phyloP scores from a whole-genome alignment of 2,888 invertebrate genomes.

The Drosophila nigricruria region DNA sequence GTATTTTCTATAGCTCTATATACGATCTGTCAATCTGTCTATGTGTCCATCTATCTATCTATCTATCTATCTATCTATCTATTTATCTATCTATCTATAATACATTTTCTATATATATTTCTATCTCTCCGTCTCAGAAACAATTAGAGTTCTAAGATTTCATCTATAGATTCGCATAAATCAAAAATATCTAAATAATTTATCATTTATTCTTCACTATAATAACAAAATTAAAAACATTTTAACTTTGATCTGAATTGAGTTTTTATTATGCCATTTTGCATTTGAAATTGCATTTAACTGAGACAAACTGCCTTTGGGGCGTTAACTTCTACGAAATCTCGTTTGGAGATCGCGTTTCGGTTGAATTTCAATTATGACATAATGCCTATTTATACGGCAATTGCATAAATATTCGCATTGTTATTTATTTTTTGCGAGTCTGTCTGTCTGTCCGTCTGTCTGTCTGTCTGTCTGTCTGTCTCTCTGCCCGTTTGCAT shows the following conservation, averaged over 20 bases:
- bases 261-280: conserved; percentile 17
- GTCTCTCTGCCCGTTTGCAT: conserved; percentile 22
- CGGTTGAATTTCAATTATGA: conserved; percentile 55
- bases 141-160: background rate
- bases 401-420: conserved; percentile 41
- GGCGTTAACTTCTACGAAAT: conserved; percentile 13
- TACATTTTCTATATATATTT: background rate
- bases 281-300: conserved; percentile 38
- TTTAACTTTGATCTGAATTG: conserved; percentile 13
- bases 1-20: too few relatives aligned
- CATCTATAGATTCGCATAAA: background rate
- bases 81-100: background rate
- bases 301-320: conserved; percentile 10
- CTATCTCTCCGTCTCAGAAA: background rate
- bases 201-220: background rate
- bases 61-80: background rate
- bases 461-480: conserved; percentile 10
- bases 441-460: conserved; percentile 11
- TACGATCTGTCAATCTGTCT: too few relatives aligned
- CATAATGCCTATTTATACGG: conserved; percentile 65
- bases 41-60: too few relatives aligned
- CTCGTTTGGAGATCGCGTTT: conserved; percentile 29
- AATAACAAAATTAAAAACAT: conserved; percentile 17
- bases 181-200: background rate
- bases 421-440: conserved; percentile 26